phyloP scores from a whole-genome alignment of 1,140 invertebrate genomes.

The Drosophila erecta region DNA sequence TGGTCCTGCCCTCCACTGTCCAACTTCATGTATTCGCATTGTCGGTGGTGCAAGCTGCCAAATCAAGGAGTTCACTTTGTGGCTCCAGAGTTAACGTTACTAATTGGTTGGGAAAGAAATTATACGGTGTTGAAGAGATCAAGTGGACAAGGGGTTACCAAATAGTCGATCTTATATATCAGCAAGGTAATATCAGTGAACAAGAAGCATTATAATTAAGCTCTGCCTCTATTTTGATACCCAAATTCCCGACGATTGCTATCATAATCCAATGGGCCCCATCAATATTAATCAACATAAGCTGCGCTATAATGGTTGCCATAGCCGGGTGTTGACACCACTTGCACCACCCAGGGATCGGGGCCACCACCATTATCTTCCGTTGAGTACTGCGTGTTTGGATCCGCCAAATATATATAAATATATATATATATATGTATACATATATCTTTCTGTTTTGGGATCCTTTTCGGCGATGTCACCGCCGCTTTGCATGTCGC shows the following conservation, averaged over 20 bases:
- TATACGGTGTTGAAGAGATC: neutral
- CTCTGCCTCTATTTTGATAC: neutral
- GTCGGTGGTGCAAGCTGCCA: conserved; percentile 21
- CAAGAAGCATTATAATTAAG: too few species aligned
- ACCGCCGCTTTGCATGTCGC: conserved; percentile 77
- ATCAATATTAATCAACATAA: conserved; percentile 64
- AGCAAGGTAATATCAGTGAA: too few species aligned
- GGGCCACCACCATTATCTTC: conserved; percentile 2
- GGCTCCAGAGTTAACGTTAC: conserved; percentile 15
- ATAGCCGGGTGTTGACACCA: conserved; percentile 58
- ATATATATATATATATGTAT: neutral
- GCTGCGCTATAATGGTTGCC: conserved; percentile 48
- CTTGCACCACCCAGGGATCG: conserved; percentile 15
- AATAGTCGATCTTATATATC: neutral
- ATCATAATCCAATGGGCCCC: conserved; percentile 15
- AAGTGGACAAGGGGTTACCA: neutral
- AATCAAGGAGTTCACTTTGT: conserved; percentile 27
- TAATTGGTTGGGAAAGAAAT: conserved; percentile 48
- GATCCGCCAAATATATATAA: neutral
- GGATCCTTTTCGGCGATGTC: conserved; percentile 73
- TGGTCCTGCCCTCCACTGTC: conserved; percentile 3
- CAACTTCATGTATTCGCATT: conserved; percentile 4
- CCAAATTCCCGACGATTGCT: conserved; percentile 12
- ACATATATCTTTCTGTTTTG: conserved; percentile 5
- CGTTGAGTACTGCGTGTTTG: conserved; percentile 29